These are phyloP conservation scores for Trinorchestia longiramus DNA, from an alignment of 1,140 invertebrate species.

Conservation along the genomic window DNA sequence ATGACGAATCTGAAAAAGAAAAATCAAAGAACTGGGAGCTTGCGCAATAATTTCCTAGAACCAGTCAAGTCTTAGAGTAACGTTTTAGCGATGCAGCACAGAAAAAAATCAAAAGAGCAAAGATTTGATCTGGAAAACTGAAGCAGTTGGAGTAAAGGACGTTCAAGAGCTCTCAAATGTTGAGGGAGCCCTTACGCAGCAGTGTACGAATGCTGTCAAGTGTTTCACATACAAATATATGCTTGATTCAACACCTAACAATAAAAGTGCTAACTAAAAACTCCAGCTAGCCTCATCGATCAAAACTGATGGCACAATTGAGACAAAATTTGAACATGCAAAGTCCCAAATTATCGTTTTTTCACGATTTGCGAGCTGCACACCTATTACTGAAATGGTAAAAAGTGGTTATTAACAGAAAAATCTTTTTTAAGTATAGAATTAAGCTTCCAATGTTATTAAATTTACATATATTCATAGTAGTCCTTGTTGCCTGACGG, in stretches of 20 bases:
- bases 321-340: not conserved
- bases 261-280: no score
- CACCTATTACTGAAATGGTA: no score
- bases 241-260: no score
- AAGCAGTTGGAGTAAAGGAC: no score
- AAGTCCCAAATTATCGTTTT: not conserved
- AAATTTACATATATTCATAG: no score
- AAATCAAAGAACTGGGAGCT: not conserved
- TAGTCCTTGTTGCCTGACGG: no score
- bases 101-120: not conserved
- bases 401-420: no score
- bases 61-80: not conserved
- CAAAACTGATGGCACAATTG: not conserved
- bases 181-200: not conserved
- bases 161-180: no score
- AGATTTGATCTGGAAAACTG: no score
- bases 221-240: not conserved
- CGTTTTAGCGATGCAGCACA: not conserved
- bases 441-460: no score
- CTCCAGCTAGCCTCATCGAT: no score
- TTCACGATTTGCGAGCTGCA: not conserved
- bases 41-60: not conserved
- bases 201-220: not conserved
- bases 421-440: no score
- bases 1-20: slow-evolving; percentile 63